phyloP scores from a whole-genome alignment of 2,113 vertebrate genomes.

The Urocolius indicus region DNA sequence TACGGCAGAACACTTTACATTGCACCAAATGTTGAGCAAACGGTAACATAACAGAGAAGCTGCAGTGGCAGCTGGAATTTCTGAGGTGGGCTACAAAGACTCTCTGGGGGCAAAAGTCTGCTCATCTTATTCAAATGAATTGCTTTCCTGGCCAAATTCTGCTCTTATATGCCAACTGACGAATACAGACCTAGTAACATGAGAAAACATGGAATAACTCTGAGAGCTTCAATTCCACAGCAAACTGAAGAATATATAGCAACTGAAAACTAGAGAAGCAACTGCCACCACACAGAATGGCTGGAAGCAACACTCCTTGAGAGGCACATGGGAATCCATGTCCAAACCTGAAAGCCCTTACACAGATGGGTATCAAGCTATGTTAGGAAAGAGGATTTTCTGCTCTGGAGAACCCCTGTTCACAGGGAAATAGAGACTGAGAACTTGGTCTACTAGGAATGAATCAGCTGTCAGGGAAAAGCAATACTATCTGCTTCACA shows the following conservation, averaged over 20 bases:
- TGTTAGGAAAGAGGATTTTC: neutral
- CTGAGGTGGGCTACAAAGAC: conserved; percentile 69
- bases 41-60: conserved; percentile 70
- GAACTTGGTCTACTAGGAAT: neutral
- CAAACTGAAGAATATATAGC: conserved; percentile 13
- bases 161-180: conserved; percentile 56
- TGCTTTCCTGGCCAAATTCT: conserved; percentile 63
- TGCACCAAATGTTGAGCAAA: conserved; percentile 74
- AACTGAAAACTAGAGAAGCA: neutral
- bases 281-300: neutral
- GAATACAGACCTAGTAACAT: conserved; percentile 65
- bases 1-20: conserved; percentile 74
- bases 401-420: neutral
- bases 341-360: neutral
- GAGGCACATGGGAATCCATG: neutral
- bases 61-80: conserved; percentile 71
- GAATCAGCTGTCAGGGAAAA: neutral
- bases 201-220: conserved; percentile 62
- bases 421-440: neutral
- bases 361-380: neutral
- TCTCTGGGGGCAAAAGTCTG: conserved; percentile 69
- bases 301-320: neutral
- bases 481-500: neutral
- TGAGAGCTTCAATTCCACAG: neutral
- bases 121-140: conserved; percentile 71